Base-by-base conservation (phyloP, 2,113 vertebrate species). In the Chiloscyllium plagiosum region DNA sequence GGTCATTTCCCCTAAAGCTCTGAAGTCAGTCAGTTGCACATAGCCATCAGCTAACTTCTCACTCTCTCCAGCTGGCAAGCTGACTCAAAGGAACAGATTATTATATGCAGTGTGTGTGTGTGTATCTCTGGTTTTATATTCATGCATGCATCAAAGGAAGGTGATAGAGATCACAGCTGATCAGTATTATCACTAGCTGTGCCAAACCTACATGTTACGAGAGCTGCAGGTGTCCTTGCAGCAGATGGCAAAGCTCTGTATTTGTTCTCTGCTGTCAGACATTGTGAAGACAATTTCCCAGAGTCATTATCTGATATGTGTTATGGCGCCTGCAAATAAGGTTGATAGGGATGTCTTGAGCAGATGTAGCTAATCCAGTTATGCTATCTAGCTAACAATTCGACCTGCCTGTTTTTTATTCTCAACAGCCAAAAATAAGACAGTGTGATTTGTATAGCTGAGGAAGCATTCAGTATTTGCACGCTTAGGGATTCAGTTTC, bases 231-330 rank as follows among this genome's bases (percentile, higher is more conserved):
- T 83, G 80, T 83, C 17, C 47, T 56, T 26, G 47, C 86, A 89
- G 86, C 86, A 89, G 86, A 89, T 89, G 86, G 86, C 80, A 83
- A 83, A 83, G 80, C 17, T 37, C 37, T 83, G 80, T 19, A 42
- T 83, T 19, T 83, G 15, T 42, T 42, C 80, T 20, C 37, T 42
- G n/a, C 80, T 83, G 80, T 42, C n/a, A 83, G 80, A 37, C 33
- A 78, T 78, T 78, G 17, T 86, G 47, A 50, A 20, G 20, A 52
- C 26, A 87, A 22, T 87, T 87, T 50, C 85, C 13, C 42, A 86
- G 8, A 8, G 22, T 50, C 20, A 86, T 80, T 37, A 80, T 19
- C 50, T 56, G 50, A 7, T 52, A 50, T 56, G 24, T 56, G 47
- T 7, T 50, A 10, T 26, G 85, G 4, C 52, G 19, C 10, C 42